Base-by-base conservation (phyloP, 2,888 invertebrate genomes). In the Xestoiulus laeticollis region DNA sequence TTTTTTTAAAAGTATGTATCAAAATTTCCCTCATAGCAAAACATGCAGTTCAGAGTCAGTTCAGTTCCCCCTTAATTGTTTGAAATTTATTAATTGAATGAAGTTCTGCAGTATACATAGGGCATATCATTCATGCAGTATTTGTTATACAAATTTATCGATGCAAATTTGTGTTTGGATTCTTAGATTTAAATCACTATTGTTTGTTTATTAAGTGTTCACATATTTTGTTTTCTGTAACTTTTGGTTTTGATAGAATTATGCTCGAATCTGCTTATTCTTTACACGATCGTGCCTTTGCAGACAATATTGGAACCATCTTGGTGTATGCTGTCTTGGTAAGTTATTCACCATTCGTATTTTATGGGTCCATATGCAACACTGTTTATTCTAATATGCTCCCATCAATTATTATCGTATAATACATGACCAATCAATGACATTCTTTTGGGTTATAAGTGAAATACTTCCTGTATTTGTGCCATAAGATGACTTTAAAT, bases 221-320 rank as follows among this genome's bases (percentile, higher is more conserved):
- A 87, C 32, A 43, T 30, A 44, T 85, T n/a, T 38, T 59, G 30
- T 53, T 88, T 88, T 85, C 19, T 89, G 16, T 85, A 26, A 16
- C 19, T 85, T 82, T 48, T 68, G 43, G n/a, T 38, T 38, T 26
- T 48, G 38, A 48, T 90, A 93, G 93, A 87, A 93, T 93, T 87
- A 93, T 94, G 88, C 90, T 94, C 88, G 94, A 94, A 90, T 92
- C 94, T 0, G 92, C 94, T 0, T 94, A 93, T 91, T 93, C 93
- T 88, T 91, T 94, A 16, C 93, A 93, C 89, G 93, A 94, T 90
- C 91, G 92, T 87, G 93, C 93, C 1, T 94, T 99, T 94, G 99
- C 99, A 92, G 99, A 99, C 92, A 98, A 99, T 92, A 94, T 99
- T 90, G 98, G 99, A 53, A 87, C 93, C 16, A 93, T 94, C 48